Evolutionary conservation across 2,797 vertebrate genomes (phyloP), one percentile per base, ranked within the genome.

Genomic region (Rhodeus uyekii): DNA sequence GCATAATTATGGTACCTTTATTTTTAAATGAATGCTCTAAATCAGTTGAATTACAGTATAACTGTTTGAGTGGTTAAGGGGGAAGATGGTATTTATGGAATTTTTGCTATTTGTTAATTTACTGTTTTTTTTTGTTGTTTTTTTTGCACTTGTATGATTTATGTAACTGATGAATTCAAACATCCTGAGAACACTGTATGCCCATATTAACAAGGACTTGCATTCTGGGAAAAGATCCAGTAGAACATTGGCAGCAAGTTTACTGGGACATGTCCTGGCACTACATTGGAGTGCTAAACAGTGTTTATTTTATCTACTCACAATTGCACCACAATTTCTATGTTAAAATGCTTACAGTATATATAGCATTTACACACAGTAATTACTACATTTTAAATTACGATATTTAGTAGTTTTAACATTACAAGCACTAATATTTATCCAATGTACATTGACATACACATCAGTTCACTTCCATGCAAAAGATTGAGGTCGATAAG

Each of bases 211-310:
- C 90, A 90, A 92, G 89, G 87, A 91, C 91, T 91, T 89, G 91
- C 90, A 90, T 91, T 92, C 92, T 93, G 92, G 93, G 93, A 94
- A 36, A 76, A 44, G 79, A 75, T 95, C 93, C 94, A 95, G 92
- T 92, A 93, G 92, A 92, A 91, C 78, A 88, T 80, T 82, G 87
- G 90, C 89, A 90, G 89, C 89, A 90, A 88, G 90, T 90, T 90
- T 89, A 85, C 87, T 44, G 67, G 36, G 68, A 90, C 87, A 90
- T 90, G 60, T 90, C 90, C 90, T 91, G 90, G 88, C 89, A 87
- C 80, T 87, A 81, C 71, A 82, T 85, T 89, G 86, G 86, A 85
- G 78, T 88, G 87, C 90, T 91, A 91, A 94, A 89, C 87, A 88
- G 81, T 80, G 67, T 67, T 55, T 53, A 84, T 88, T 91, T 88